Evolutionary conservation across 2,113 vertebrate species (phyloP).

Genomic region (Dromiciops gliroides): DNA sequence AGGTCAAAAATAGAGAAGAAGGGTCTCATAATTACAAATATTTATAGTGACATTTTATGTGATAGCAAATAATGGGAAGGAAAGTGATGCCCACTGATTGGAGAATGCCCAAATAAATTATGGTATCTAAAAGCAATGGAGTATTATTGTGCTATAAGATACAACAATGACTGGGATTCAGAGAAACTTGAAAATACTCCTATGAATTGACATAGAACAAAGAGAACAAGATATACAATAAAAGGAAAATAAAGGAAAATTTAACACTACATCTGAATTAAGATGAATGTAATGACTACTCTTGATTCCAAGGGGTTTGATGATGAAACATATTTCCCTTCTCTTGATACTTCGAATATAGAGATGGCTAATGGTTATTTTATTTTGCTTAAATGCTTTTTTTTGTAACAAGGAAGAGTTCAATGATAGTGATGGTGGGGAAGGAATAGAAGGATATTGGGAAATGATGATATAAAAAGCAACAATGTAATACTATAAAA

Average conservation of each 20-base stretch:
- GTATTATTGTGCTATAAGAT: not conserved
- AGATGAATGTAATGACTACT: not conserved
- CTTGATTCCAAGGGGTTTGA: not conserved
- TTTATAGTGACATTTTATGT: not conserved
- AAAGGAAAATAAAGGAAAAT: not conserved
- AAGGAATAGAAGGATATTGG: not conserved
- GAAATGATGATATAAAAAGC: not conserved
- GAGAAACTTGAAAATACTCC: not conserved
- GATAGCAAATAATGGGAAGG: not conserved
- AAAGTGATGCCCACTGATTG: not conserved
- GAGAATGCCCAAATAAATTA: not conserved
- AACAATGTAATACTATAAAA: not conserved
- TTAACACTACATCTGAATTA: not conserved
- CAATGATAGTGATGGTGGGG: not conserved
- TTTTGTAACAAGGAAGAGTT: not conserved
- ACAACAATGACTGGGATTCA: not conserved
- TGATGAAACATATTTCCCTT: not conserved
- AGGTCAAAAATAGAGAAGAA: not conserved
- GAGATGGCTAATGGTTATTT: not conserved
- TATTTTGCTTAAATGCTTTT: too few species aligned
- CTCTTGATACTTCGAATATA: not conserved
- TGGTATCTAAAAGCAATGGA: not conserved
- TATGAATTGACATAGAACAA: not conserved
- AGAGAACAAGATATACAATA: not conserved
- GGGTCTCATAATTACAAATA: not conserved